These are phyloP conservation scores for Alethe diademata DNA, from an alignment of 2,113 vertebrate genomes.

Conservation along the genomic window DNA sequence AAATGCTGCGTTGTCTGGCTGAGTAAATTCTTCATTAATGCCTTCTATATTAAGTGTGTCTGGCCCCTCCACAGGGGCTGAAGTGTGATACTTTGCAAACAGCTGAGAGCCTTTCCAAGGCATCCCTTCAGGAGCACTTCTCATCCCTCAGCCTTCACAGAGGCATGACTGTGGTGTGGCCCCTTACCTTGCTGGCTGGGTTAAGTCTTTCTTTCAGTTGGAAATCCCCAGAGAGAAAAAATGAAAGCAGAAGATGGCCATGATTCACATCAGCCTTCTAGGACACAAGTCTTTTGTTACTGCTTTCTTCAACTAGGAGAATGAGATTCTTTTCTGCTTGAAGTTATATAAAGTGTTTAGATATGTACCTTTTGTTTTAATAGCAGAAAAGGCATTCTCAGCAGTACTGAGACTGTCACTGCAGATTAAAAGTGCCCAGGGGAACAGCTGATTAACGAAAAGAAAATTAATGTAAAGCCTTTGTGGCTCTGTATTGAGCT, in stretches of 20 bases:
- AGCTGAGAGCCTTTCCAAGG: constrained; percentile 9
- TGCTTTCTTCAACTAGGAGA: neutral
- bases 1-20: neutral
- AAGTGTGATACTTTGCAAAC: neutral
- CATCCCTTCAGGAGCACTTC: neutral
- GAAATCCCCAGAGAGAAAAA: neutral
- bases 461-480: neutral
- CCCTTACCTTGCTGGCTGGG: neutral
- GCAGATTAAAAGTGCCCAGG: neutral
- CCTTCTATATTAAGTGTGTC: constrained; percentile 9
- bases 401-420: neutral
- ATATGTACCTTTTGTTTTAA: neutral
- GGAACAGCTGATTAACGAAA: neutral
- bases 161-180: neutral
- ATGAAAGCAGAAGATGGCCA: neutral
- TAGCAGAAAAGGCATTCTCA: neutral
- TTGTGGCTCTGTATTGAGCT: neutral
- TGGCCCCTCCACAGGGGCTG: neutral
- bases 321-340: neutral
- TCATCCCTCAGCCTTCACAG: neutral
- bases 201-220: neutral
- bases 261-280: neutral
- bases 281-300: neutral
- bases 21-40: constrained; percentile 38
- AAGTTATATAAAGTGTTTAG: neutral